phyloP scores from a whole-genome alignment of 2,797 vertebrate species.

The Antennarius maculatus region DNA sequence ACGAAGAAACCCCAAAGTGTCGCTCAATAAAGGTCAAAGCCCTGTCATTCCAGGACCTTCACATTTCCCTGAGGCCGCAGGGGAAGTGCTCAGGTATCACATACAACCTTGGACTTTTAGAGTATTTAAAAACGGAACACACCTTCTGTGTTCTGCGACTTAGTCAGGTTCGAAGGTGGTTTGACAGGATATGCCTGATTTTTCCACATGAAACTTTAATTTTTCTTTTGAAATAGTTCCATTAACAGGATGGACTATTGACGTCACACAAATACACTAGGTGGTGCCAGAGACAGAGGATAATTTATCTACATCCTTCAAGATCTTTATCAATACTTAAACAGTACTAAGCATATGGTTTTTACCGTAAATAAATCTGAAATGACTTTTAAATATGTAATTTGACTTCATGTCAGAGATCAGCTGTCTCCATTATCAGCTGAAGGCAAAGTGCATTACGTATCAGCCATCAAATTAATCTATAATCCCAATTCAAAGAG shows the following conservation, averaged over 20 bases:
- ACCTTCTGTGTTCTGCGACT: neutral
- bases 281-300: slow-evolving; percentile 6
- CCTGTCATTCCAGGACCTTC: neutral
- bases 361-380: neutral
- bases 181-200: neutral
- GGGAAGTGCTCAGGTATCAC: neutral
- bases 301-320: too few species aligned
- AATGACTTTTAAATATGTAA: too few species aligned
- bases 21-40: slow-evolving; percentile 17
- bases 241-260: too few species aligned
- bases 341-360: neutral
- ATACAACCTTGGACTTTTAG: slow-evolving; percentile 21
- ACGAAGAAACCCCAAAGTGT: slow-evolving; percentile 1
- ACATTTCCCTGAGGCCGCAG: neutral
- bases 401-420: neutral
- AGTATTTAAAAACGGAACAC: neutral
- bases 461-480: slow-evolving; percentile 30
- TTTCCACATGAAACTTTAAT: neutral
- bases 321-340: neutral
- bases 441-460: slow-evolving; percentile 49
- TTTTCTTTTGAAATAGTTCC: neutral
- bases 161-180: neutral
- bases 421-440: slow-evolving; percentile 11
- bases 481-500: slow-evolving; percentile 14
- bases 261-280: neutral